Evolutionary conservation across 2,797 vertebrate genomes (phyloP).

Genomic region (Hoplostethus mediterraneus): DNA sequence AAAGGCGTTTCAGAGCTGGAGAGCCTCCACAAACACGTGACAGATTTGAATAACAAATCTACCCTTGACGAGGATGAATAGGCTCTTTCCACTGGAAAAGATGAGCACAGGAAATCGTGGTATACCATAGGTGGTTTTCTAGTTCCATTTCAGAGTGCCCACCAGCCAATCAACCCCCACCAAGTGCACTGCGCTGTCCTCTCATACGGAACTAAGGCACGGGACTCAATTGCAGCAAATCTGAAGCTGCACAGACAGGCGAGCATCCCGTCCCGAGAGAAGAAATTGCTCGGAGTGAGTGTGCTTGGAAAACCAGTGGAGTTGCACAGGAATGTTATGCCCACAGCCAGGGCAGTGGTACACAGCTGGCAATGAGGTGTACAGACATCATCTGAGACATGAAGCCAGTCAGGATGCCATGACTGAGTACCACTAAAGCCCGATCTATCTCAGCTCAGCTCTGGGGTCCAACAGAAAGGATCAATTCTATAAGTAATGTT

Average conservation of each 20-base stretch:
- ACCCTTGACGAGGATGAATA: conserved; percentile 32
- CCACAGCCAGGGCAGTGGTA: conserved; percentile 32
- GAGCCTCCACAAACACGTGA: conserved; percentile 3
- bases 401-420: conserved; percentile 33
- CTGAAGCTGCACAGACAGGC: conserved; percentile 61
- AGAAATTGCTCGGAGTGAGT: conserved; percentile 58
- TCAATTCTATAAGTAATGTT: conserved; percentile 67
- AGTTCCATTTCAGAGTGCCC: conserved; percentile 65
- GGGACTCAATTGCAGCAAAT: conserved; percentile 49
- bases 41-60: conserved; percentile 25
- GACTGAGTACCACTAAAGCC: conserved; percentile 48
- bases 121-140: conserved; percentile 61
- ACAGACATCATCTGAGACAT: conserved; percentile 19
- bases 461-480: conserved; percentile 57
- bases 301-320: conserved; percentile 48
- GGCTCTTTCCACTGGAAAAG: conserved; percentile 52
- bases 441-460: conserved; percentile 51
- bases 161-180: conserved; percentile 71
- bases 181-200: conserved; percentile 61
- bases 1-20: neutral
- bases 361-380: conserved; percentile 44
- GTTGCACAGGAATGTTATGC: conserved; percentile 31
- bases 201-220: conserved; percentile 54
- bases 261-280: conserved; percentile 51
- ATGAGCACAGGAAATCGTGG: conserved; percentile 51